A percentile compares a stretch with the other conserved stretches of the same genome.
Evolutionary conservation across 2,888 invertebrate species (phyloP).

Genomic region (Ganaspis brasiliensis): DNA sequence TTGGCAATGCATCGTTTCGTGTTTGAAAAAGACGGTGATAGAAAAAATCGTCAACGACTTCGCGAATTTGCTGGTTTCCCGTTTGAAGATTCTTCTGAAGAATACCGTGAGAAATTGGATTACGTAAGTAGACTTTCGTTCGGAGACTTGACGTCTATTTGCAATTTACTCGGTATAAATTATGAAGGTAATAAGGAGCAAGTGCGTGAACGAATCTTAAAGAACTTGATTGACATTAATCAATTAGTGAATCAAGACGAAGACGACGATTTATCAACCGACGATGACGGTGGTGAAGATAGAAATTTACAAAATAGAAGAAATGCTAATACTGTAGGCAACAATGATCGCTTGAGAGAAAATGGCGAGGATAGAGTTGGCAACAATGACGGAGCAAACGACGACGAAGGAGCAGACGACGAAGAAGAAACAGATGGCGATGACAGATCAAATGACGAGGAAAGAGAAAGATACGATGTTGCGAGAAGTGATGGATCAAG

Average conservation of each 20-base stretch:
- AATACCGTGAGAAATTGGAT: constrained; percentile 4
- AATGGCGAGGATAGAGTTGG: too few species aligned
- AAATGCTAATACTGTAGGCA: not conserved
- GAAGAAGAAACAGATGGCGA: too few species aligned
- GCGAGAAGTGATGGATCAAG: not conserved
- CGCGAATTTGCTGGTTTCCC: constrained; percentile 28
- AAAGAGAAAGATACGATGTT: not conserved
- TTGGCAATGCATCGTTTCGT: not conserved
- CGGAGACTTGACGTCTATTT: constrained; percentile 32
- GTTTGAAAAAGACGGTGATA: constrained; percentile 16
- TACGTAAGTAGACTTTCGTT: not conserved
- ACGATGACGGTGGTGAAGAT: not conserved
- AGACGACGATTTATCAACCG: not conserved
- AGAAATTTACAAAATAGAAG: too few species aligned
- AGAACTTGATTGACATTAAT: not conserved
- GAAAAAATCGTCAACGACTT: constrained; percentile 15
- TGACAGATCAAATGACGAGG: not conserved
- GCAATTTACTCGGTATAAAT: constrained; percentile 28
- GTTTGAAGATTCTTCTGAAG: constrained; percentile 9
- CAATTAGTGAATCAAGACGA: not conserved
- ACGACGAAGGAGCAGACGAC: too few species aligned
- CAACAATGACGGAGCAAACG: too few species aligned
- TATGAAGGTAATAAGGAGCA: constrained; percentile 24
- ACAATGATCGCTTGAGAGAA: not conserved
- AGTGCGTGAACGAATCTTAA: not conserved